Evolutionary conservation across 2,113 vertebrate genomes (phyloP).

Genomic region (Tinamus guttatus): DNA sequence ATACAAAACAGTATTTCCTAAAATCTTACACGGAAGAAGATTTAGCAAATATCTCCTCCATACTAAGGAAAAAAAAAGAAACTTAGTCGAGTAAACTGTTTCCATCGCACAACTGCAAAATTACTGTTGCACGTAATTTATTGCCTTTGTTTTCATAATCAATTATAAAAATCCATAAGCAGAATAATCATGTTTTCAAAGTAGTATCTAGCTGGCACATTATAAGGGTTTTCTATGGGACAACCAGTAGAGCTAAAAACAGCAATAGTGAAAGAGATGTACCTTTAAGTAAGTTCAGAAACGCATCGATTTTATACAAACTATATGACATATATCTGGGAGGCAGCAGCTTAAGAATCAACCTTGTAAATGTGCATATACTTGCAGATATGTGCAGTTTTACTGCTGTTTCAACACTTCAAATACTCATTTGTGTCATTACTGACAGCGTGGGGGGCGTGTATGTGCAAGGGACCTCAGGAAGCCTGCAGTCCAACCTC

Average conservation of each 20-base stretch:
- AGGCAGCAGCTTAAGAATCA: background rate
- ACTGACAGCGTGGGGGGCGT: rapidly evolving
- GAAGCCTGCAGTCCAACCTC: background rate
- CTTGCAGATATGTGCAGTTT: background rate
- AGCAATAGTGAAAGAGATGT: background rate
- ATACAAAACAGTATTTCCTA: background rate
- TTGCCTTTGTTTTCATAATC: background rate
- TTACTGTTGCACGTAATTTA: no score
- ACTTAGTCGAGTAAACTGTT: background rate
- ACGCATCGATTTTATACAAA: background rate
- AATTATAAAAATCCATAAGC: background rate
- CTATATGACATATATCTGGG: background rate
- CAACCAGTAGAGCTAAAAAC: background rate
- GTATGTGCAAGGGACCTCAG: background rate
- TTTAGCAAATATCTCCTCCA: background rate
- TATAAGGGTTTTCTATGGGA: background rate
- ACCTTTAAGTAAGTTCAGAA: background rate
- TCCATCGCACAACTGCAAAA: no score
- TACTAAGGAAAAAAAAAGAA: no score
- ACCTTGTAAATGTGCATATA: background rate
- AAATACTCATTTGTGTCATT: background rate
- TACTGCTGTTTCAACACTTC: background rate
- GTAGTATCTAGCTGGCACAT: background rate
- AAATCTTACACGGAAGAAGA: background rate
- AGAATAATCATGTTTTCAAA: background rate